Conservation (phyloP, 2,113 vertebrate species). For the Oryctolagus cuniculus region mOryCun1.1 NC_091432.1:105144501-105145000, state of each 20-base stretch:
- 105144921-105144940: not conserved
- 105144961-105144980: not conserved
- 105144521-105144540: not conserved
- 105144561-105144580: not conserved
- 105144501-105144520: not conserved
- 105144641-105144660: not conserved
- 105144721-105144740: not conserved
- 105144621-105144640: not conserved
- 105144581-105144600: not conserved
- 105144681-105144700: not conserved
- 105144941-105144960: not conserved
- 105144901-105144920: not conserved
- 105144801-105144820: not conserved
- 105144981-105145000: not conserved
- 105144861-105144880: too few species aligned
- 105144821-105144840: not conserved
- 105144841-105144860: too few species aligned
- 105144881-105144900: too few species aligned
- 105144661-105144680: not conserved
- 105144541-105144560: not conserved
- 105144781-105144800: not conserved
- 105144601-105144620: too few species aligned
- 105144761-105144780: not conserved
- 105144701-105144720: not conserved
- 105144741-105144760: not conserved